A percentile compares a stretch with the other conserved stretches of the same genome.
phyloP scores from a whole-genome alignment of 2,888 invertebrate species.

The Chelonus formosanus region DNA sequence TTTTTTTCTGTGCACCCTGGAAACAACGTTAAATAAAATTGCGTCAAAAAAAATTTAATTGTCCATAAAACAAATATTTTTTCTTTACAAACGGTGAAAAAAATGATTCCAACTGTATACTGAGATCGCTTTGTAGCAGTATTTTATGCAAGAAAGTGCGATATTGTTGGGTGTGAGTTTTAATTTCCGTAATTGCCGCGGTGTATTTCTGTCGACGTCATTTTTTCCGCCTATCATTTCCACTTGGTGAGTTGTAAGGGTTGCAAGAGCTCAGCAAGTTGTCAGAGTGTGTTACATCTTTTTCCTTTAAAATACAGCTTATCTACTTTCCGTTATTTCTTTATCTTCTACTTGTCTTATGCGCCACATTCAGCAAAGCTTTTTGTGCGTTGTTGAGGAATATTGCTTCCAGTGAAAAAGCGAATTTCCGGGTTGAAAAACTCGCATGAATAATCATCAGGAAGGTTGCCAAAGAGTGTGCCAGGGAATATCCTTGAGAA shows the following conservation, averaged over 20 bases:
- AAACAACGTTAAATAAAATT: too few species aligned
- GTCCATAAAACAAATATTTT: too few species aligned
- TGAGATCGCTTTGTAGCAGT: slow-evolving; percentile 10
- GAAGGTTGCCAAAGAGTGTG: slow-evolving; percentile 13
- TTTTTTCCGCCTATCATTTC: slow-evolving; percentile 39
- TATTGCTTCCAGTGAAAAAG: slow-evolving; percentile 31
- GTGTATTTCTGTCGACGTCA: slow-evolving; percentile 39
- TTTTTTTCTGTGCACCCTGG: too few species aligned
- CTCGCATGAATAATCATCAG: slow-evolving; percentile 35
- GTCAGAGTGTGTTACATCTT: slow-evolving; percentile 23
- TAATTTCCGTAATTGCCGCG: slow-evolving; percentile 47
- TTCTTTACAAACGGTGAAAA: too few species aligned
- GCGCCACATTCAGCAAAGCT: slow-evolving; percentile 23
- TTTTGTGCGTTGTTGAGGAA: slow-evolving; percentile 19
- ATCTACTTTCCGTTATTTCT: slow-evolving; percentile 20
- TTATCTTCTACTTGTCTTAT: slow-evolving; percentile 31
- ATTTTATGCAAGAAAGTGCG: slow-evolving; percentile 6
- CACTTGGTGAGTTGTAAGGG: slow-evolving; percentile 31
- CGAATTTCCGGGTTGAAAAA: slow-evolving; percentile 31
- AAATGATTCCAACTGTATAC: too few species aligned
- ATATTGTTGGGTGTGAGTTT: slow-evolving; percentile 33
- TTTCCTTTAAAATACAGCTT: slow-evolving; percentile 22
- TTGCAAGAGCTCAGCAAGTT: slow-evolving; percentile 4
- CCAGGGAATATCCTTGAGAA: background rate
- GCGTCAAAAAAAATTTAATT: too few species aligned